These are phyloP conservation scores for Cerastis leucographa DNA, from an alignment of 2,888 invertebrate species.

Conservation along the genomic window DNA sequence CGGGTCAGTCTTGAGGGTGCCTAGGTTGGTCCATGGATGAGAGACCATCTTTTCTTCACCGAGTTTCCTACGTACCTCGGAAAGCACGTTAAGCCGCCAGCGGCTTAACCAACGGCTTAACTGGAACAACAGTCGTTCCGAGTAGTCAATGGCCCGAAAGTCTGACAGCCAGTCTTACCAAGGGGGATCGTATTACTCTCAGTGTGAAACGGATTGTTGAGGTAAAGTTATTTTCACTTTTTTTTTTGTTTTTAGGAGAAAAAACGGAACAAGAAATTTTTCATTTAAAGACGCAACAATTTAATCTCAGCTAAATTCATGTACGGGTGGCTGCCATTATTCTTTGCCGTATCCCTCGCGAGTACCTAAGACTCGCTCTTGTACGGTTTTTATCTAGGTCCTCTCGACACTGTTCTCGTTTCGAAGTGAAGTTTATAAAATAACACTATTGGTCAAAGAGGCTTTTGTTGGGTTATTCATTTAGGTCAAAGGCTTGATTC, in stretches of 20 bases:
- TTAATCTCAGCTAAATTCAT: too few relatives aligned
- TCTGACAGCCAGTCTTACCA: neutral
- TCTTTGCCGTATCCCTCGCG: neutral
- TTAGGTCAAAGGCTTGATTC: constrained; percentile 22
- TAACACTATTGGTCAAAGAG: neutral
- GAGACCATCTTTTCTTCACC: neutral
- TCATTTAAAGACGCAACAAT: too few relatives aligned
- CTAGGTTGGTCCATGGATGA: neutral
- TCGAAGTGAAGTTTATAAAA: neutral
- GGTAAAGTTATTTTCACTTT: too few relatives aligned
- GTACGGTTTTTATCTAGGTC: neutral
- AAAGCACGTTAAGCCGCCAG: neutral
- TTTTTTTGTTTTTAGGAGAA: too few relatives aligned
- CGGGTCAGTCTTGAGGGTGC: too few relatives aligned
- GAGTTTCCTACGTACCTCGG: too few relatives aligned
- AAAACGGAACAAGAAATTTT: too few relatives aligned
- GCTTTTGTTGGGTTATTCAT: constrained; percentile 7
- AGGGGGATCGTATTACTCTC: neutral
- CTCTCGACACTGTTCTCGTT: neutral
- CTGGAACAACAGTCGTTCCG: neutral
- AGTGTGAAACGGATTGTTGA: too few relatives aligned
- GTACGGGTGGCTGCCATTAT: too few relatives aligned
- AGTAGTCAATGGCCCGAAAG: neutral
- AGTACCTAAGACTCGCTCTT: too few relatives aligned
- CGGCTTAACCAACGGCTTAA: too few relatives aligned